Evolutionary conservation across 2,888 invertebrate species (phyloP).

Genomic region (Neoascia interrupta): DNA sequence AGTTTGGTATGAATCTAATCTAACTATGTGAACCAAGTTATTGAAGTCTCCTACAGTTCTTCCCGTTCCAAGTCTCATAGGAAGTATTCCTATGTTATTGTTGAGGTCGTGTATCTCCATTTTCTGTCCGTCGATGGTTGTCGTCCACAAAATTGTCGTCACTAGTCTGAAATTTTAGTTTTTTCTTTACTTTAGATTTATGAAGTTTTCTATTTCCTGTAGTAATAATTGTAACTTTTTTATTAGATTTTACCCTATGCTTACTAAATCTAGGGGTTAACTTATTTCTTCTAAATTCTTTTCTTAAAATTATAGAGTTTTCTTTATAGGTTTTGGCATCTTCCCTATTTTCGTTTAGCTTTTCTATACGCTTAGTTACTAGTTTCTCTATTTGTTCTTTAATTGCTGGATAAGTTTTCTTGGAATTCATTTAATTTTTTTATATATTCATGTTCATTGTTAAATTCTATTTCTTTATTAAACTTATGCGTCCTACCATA

Average conservation of each 20-base stretch:
- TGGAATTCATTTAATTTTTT: neutral
- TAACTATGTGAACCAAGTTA: neutral
- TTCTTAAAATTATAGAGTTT: conserved; percentile 50
- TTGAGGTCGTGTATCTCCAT: neutral
- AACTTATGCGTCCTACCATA: conserved; percentile 6
- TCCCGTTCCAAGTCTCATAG: neutral
- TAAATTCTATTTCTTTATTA: neutral
- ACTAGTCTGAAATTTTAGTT: neutral
- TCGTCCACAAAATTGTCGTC: neutral
- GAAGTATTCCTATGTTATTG: neutral
- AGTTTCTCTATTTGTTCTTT: neutral
- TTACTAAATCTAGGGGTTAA: conserved; percentile 14
- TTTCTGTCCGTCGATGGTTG: neutral
- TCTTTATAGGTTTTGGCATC: conserved; percentile 22
- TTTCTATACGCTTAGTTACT: conserved; percentile 7
- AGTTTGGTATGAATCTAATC: neutral
- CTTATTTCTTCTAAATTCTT: conserved; percentile 33
- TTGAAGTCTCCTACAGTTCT: conserved; percentile 1
- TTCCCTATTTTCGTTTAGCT: conserved; percentile 41
- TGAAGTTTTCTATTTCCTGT: conserved; percentile 3
- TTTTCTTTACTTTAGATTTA: conserved; percentile 1
- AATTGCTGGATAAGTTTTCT: neutral
- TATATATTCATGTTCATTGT: neutral
- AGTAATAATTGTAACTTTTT: conserved; percentile 8
- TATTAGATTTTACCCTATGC: conserved; percentile 3